phyloP scores from a whole-genome alignment of 2,888 invertebrate species.

The Apodemia zela region DNA sequence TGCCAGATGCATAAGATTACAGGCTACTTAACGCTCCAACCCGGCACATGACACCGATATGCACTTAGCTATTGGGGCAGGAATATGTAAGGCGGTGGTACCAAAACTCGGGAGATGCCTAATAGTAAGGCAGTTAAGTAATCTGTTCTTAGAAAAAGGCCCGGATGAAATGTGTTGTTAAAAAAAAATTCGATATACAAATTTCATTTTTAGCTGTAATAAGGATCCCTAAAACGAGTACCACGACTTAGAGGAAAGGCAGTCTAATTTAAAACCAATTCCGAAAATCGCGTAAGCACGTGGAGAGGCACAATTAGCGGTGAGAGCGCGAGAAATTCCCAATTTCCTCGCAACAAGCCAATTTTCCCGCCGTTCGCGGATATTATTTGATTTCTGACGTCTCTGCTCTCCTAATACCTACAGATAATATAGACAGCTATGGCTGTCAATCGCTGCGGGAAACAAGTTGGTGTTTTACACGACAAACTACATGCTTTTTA shows the following conservation, averaged over 20 bases:
- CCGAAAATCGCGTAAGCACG: constrained; percentile 10
- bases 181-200: background rate
- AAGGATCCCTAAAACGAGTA: background rate
- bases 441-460: background rate
- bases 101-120: no score
- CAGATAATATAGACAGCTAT: background rate
- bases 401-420: constrained; percentile 7
- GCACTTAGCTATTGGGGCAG: no score
- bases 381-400: constrained; percentile 32
- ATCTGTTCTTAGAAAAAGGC: no score
- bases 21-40: no score
- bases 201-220: background rate
- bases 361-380: constrained; percentile 27
- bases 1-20: no score
- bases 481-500: no score
- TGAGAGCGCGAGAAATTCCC: constrained; percentile 32
- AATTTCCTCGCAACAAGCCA: constrained; percentile 33
- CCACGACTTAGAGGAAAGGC: constrained; percentile 11
- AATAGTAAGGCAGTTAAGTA: no score
- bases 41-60: no score
- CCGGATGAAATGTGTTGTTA: background rate
- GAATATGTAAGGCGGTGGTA: no score
- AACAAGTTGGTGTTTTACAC: constrained; percentile 3
- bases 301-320: constrained; percentile 30
- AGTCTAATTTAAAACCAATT: constrained; percentile 17